Conservation (phyloP, 2,113 vertebrate species). For the Chloropsis cyanopogon region DNA sequence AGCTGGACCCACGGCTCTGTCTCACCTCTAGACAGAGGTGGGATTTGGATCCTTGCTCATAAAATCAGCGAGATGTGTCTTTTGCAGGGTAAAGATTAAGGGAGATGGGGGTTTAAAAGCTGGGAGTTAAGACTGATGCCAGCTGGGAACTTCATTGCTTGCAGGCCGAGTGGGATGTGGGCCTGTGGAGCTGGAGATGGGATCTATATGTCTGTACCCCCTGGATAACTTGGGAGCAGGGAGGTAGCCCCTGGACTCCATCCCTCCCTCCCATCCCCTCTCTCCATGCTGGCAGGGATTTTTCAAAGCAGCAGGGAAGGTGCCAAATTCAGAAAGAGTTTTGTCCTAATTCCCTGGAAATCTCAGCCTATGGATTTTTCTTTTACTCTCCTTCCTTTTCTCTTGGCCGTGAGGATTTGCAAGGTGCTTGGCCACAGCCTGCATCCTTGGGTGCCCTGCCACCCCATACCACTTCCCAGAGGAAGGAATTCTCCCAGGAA, state of each 20-base stretch:
- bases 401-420: background rate
- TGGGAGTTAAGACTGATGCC: background rate
- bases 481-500: conserved; percentile 2
- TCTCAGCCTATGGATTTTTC: background rate
- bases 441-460: background rate
- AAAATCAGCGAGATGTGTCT: background rate
- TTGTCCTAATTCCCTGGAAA: conserved; percentile 13
- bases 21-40: background rate
- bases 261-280: background rate
- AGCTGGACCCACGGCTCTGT: rapidly evolving
- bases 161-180: background rate
- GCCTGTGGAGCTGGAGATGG: background rate
- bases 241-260: background rate
- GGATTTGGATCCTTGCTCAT: background rate
- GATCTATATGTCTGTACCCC: rapidly evolving
- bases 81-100: background rate
- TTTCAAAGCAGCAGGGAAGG: background rate
- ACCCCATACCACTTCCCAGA: background rate
- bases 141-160: background rate
- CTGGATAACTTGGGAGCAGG: background rate
- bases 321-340: conserved; percentile 14
- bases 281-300: background rate
- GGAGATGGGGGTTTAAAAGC: background rate
- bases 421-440: background rate
- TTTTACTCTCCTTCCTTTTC: background rate